phyloP scores from a whole-genome alignment of 2,113 vertebrate genomes.

The Caloenas nicobarica region DNA sequence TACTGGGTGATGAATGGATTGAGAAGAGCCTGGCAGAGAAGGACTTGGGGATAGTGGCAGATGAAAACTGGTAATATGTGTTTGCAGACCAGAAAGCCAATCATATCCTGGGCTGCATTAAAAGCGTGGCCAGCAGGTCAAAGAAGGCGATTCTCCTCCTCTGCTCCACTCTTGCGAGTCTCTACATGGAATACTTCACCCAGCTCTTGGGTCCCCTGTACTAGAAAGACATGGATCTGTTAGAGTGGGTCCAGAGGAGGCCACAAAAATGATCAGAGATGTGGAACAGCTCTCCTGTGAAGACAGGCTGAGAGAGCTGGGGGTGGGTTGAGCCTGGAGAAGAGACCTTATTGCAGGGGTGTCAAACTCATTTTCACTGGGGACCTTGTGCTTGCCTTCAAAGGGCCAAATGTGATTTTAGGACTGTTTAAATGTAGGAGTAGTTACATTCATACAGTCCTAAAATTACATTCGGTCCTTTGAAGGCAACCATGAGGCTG shows the following conservation, averaged over 20 bases:
- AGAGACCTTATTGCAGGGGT: background rate
- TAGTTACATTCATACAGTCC: no score
- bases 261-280: no score
- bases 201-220: background rate
- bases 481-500: no score
- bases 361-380: no score
- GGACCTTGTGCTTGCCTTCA: no score
- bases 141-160: background rate
- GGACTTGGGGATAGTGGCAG: no score
- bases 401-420: no score
- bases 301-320: background rate
- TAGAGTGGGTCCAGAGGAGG: background rate
- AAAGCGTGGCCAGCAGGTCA: fast-evolving
- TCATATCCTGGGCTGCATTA: background rate
- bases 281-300: background rate
- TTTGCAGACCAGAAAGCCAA: no score
- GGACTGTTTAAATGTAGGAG: no score
- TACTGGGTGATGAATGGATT: background rate
- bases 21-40: background rate
- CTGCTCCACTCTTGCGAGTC: background rate
- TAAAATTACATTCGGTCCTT: no score
- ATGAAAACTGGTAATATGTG: background rate
- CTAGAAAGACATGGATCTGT: background rate
- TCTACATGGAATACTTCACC: fast-evolving
- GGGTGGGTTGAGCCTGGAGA: background rate